A percentile compares a stretch with the other conserved stretches of the same genome.
phyloP scores from a whole-genome alignment of 2,113 vertebrate species.

The Sapajus apella region DNA sequence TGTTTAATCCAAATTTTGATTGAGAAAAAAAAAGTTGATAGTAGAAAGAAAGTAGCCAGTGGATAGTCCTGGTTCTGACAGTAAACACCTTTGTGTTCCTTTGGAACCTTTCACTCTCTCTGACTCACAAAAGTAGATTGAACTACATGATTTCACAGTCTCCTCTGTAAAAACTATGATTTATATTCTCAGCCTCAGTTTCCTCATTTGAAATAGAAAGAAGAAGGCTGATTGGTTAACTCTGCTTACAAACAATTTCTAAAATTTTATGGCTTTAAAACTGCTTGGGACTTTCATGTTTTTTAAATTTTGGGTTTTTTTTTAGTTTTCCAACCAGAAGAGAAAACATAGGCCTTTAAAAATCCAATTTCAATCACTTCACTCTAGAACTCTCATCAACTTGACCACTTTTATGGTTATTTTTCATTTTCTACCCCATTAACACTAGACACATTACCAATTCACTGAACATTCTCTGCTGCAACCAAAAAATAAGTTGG shows the following conservation, averaged over 20 bases:
- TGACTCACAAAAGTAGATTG: neutral
- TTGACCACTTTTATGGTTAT: constrained; percentile 43
- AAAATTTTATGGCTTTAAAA: neutral
- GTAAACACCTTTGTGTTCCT: neutral
- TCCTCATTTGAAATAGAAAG: neutral
- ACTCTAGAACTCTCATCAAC: constrained; percentile 22
- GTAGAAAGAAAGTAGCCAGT: neutral
- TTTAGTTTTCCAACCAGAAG: neutral
- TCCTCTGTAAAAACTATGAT: neutral
- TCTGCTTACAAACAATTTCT: neutral
- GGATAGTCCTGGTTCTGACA: neutral
- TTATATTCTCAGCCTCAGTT: neutral
- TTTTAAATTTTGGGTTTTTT: neutral
- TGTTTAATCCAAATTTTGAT: neutral
- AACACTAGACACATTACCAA: constrained; percentile 48
- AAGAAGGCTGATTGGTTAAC: neutral
- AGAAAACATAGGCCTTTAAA: neutral
- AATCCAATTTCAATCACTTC: constrained; percentile 58
- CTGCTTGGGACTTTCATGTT: neutral
- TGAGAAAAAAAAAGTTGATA: neutral
- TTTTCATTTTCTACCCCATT: constrained; percentile 69
- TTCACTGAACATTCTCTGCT: constrained; percentile 34
- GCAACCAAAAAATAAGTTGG: constrained; percentile 24
- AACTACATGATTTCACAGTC: neutral
- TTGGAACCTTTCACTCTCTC: neutral